Base-by-base conservation (phyloP, 2,888 invertebrate species). In the Phorcus lineatus region DNA sequence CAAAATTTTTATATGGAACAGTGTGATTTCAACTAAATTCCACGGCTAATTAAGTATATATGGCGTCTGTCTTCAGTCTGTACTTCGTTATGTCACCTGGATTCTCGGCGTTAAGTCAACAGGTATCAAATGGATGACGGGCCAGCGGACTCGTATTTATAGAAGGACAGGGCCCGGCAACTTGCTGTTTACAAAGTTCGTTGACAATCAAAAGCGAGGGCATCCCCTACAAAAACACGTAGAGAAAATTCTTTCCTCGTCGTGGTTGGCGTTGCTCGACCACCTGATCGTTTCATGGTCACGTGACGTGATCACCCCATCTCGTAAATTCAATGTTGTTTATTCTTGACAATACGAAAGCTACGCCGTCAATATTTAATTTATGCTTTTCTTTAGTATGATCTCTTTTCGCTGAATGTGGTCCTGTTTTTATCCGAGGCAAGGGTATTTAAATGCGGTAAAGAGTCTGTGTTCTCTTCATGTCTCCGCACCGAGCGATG, bases 241-340 rank as follows among this genome's bases (percentile, higher is more conserved):
- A 62, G 62, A 24, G 62, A 24, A 28, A 22, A 62, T 62, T 62
- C 62, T 28, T 62, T 62, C 62, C 62, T 17, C 28, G 4, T 28
- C 62, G 28, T 28, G 16, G 28, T 28, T 62, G 22, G 22, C 28
- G 28, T 28, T 28, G 28, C 24, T 16, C 16, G 16, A 24, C 62
- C 62, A 62, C 62, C 62, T 62, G 62, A 62, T 24, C 28, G 6
- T 9, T 24, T 13, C 28, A 24, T 28, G 62, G 17, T 62, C 62
- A 62, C 62, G 62, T 62, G 62, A 62, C 24, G 28, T 28, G 62
- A 62, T 62, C 62, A 62, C 62, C 62, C 28, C 62, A 62, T 62
- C 62, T 62, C 62, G 28, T 62, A 28, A 62, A 62, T 1, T 62
- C 22, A 24, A 62, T 62, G 62, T 62, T 62, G 62, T 62, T 62